Percentiles rank a stretch among this genome's conserved stretches.
Conservation (phyloP, 2,113 vertebrate species). For the Gulo gulo region DNA sequence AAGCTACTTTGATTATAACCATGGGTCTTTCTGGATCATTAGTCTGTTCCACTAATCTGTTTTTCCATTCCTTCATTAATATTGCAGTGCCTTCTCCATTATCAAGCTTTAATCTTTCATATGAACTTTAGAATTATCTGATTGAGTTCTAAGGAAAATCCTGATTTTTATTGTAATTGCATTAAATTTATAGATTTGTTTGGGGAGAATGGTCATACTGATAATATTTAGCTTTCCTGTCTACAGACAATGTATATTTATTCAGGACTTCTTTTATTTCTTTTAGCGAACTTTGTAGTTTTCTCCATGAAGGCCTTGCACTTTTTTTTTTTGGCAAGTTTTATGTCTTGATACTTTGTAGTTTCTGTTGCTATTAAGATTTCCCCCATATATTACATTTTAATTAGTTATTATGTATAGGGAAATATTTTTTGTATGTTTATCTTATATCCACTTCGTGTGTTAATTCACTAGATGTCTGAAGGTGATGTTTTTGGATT, state of each 20-base stretch:
- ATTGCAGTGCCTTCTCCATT: not conserved
- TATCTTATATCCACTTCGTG: not conserved
- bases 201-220: not conserved
- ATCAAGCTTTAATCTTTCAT: not conserved
- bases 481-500: not conserved
- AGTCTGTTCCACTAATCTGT: not conserved
- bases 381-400: not conserved
- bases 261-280: not conserved
- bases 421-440: not conserved
- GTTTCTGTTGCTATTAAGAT: not conserved
- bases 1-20: not conserved
- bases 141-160: not conserved
- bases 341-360: not conserved
- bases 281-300: not conserved
- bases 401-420: conserved; percentile 12
- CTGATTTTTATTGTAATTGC: not conserved
- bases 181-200: not conserved
- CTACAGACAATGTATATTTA: not conserved
- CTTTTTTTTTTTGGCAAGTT: not conserved
- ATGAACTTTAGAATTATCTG: not conserved
- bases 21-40: not conserved
- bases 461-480: not conserved
- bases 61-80: not conserved
- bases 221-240: not conserved
- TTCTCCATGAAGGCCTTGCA: not conserved